Conservation (phyloP, 2,113 vertebrate genomes). For the Anarhynchus alexandrinus region DNA sequence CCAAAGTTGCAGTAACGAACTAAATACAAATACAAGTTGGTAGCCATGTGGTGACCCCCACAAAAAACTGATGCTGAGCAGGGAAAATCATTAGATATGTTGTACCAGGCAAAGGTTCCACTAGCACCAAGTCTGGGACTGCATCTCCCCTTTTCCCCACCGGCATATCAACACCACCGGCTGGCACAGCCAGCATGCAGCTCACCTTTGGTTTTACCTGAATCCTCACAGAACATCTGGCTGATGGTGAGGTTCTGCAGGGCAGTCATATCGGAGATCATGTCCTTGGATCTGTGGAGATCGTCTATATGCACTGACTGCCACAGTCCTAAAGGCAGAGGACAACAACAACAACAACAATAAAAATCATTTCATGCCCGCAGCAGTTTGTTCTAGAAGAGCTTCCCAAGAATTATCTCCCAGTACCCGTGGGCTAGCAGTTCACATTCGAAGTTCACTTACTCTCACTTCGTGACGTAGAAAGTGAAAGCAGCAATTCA, state of each 20-base stretch:
- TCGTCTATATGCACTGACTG: constrained; percentile 93
- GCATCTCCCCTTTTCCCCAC: background rate
- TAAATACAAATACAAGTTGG: background rate
- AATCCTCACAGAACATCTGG: constrained; percentile 80
- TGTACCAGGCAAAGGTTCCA: background rate
- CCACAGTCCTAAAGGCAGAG: constrained; percentile 82
- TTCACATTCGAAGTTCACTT: rapidly evolving
- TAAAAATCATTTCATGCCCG: background rate
- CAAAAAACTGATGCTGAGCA: background rate
- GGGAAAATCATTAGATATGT: rapidly evolving
- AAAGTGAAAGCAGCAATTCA: background rate
- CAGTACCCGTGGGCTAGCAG: background rate
- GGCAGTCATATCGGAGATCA: constrained; percentile 84
- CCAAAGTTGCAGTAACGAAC: background rate
- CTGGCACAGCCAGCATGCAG: background rate
- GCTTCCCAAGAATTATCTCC: background rate
- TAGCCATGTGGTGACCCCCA: background rate
- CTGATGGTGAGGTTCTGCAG: constrained; percentile 87
- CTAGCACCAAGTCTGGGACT: rapidly evolving
- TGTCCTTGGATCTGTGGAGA: constrained; percentile 84
- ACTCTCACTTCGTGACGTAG: background rate
- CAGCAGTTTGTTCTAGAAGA: background rate
- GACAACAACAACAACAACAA: no score
- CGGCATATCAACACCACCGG: background rate
- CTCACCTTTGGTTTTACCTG: constrained; percentile 57